phyloP scores from a whole-genome alignment of 2,888 invertebrate genomes.

The Anarsia innoxiella region DNA sequence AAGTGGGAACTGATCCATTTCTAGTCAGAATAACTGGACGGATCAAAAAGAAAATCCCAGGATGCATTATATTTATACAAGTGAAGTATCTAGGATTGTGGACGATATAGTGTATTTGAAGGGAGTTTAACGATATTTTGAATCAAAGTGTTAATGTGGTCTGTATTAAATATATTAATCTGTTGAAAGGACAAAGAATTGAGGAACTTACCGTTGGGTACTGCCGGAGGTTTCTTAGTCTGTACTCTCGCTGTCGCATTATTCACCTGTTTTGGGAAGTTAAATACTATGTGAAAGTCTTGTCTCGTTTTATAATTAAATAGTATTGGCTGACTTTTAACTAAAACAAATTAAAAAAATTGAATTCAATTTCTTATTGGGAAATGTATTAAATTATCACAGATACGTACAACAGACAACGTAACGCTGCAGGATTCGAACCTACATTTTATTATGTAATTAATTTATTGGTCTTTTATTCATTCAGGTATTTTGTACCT shows the following conservation, averaged over 20 bases:
- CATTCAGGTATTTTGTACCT: background rate
- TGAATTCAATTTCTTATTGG: constrained; percentile 1
- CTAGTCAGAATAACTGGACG: constrained; percentile 78
- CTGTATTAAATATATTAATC: background rate
- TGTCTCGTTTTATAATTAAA: constrained; percentile 16
- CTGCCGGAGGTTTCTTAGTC: constrained; percentile 96
- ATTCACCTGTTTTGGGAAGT: constrained; percentile 87
- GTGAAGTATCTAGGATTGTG: constrained; percentile 15
- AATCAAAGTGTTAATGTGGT: background rate
- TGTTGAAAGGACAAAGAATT: background rate
- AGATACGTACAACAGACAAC: background rate
- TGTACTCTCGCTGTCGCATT: constrained; percentile 99
- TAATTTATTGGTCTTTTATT: background rate
- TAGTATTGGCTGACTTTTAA: constrained; percentile 39
- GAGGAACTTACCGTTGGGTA: constrained; percentile 88
- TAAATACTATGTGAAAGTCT: constrained; percentile 46
- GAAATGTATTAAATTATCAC: background rate
- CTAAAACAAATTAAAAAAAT: constrained; percentile 9
- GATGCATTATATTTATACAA: constrained; percentile 53
- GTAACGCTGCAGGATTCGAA: constrained; percentile 35
- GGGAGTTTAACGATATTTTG: background rate
- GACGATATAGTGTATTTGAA: background rate
- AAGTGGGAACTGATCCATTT: constrained; percentile 78
- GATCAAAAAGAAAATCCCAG: constrained; percentile 64
- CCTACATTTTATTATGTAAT: constrained; percentile 18